Evolutionary conservation across 2,797 vertebrate genomes (phyloP).

Genomic region (Tadarida brasiliensis): DNA sequence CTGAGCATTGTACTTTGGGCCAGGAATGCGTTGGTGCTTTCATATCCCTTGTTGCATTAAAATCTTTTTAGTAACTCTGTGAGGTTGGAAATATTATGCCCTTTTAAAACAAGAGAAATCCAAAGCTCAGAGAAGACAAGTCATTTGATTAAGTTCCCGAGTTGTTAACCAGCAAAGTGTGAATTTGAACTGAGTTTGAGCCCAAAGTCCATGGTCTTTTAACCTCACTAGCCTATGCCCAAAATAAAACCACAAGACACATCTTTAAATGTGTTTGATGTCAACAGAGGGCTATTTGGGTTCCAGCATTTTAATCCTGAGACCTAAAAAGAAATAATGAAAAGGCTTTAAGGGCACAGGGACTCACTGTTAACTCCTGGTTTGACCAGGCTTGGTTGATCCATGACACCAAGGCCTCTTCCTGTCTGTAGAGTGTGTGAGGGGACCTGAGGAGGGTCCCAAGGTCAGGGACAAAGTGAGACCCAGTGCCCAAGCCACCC

Average conservation of each 20-base stretch:
- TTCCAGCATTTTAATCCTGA: conserved; percentile 5
- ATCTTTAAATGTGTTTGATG: conserved; percentile 16
- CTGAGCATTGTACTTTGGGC: neutral
- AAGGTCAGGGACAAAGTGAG: neutral
- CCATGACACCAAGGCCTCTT: neutral
- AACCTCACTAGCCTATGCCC: neutral
- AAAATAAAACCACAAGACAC: neutral
- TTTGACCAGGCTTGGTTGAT: neutral
- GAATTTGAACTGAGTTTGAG: conserved; percentile 30
- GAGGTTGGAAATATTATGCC: neutral
- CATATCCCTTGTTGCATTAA: neutral
- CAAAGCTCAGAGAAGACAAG: conserved; percentile 6
- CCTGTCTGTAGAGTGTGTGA: neutral
- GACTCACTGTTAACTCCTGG: neutral
- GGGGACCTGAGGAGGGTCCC: neutral
- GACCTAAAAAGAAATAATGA: neutral
- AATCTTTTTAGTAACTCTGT: neutral
- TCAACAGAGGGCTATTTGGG: neutral
- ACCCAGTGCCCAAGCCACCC: neutral
- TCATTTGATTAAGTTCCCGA: neutral
- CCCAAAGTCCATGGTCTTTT: conserved; percentile 31
- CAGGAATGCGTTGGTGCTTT: neutral
- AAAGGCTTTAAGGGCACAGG: neutral
- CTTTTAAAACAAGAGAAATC: conserved; percentile 11
- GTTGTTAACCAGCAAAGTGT: neutral